Evolutionary conservation across 1,140 invertebrate species (phyloP), one percentile per base, ranked within the genome.

Genomic region (Rhynchophorus ferrugineus): DNA sequence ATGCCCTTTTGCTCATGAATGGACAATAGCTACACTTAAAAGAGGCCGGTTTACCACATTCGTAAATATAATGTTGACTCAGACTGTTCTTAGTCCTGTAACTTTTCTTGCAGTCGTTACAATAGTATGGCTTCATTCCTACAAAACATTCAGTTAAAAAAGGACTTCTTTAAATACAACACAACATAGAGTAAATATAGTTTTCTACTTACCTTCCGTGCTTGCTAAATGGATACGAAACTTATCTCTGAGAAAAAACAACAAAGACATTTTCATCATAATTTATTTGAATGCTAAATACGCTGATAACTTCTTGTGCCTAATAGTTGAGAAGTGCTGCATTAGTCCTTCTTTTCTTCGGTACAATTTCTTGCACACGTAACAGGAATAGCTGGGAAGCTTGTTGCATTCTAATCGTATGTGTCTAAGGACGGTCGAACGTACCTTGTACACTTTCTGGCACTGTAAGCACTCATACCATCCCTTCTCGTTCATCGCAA

Each of bases 321-420:
- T 44, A 6, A 21, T 21, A 3, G 45, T 48, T 18, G 45, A 9
- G 7, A 33, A 44, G 11, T 44, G 43, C 11, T 33, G 29, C 1
- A 29, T 44, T 9, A 44, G 17, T 33, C 43, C 20, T 21, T 48
- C 45, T 16, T 48, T 39, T 39, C 45, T 48, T 24, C 45, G 36
- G 11, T 48, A 38, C 20, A 2, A 38, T 38, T 48, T 48, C 11
- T 38, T 37, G 20, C 45, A 48, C n/a, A 24, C 6, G 1, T 1
- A 6, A 11, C 45, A 48, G 11, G 18, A 24, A 24, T 48, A 48
- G 8, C 18, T 38, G 2, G 45, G 45, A 17, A 22, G 19, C 16
- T 48, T 48, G 19, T 39, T 39, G 19, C 45, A 48, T 17, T 48
- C 45, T 11, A 48, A 48, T 38, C 29, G 20, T 0, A 48, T 16